These are phyloP conservation scores for Spodoptera frugiperda DNA, from an alignment of 1,140 invertebrate species.

Conservation along the genomic window DNA sequence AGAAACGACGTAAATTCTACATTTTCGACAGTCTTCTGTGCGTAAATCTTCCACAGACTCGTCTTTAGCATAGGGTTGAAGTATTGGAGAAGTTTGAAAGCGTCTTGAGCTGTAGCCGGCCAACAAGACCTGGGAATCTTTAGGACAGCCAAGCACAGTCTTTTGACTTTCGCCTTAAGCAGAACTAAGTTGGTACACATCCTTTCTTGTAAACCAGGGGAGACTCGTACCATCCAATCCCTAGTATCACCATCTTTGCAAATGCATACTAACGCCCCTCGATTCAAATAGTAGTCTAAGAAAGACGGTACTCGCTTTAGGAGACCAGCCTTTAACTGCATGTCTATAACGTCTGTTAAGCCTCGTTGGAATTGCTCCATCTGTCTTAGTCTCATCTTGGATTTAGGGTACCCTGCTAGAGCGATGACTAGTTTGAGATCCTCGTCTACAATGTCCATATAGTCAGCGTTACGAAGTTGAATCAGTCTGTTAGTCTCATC, in stretches of 20 bases:
- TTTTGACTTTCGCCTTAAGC: constrained; percentile 70
- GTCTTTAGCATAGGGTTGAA: constrained; percentile 75
- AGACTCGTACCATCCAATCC: constrained; percentile 74
- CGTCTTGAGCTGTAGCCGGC: constrained; percentile 71
- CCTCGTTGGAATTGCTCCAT: constrained; percentile 71
- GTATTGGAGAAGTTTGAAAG: constrained; percentile 75
- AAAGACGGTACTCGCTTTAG: constrained; percentile 69
- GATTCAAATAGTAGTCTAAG: constrained; percentile 76
- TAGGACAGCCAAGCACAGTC: constrained; percentile 69
- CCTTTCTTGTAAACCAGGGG: constrained; percentile 74
- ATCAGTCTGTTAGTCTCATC: constrained; percentile 73
- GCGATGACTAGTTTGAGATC: constrained; percentile 72
- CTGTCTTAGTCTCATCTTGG: constrained; percentile 70
- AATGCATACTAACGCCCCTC: constrained; percentile 77
- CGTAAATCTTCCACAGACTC: constrained; percentile 70
- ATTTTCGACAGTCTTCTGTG: constrained; percentile 62
- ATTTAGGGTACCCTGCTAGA: constrained; percentile 72
- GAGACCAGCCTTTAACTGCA: constrained; percentile 76
- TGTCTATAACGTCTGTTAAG: constrained; percentile 72
- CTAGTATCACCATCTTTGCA: constrained; percentile 74
- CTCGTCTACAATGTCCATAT: constrained; percentile 72
- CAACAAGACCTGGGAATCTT: constrained; percentile 71
- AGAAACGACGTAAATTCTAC: constrained; percentile 70
- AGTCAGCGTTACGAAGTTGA: constrained; percentile 71
- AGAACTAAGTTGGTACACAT: constrained; percentile 70